Conservation (phyloP, 2,888 invertebrate species). For the Syrphus vitripennis region DNA sequence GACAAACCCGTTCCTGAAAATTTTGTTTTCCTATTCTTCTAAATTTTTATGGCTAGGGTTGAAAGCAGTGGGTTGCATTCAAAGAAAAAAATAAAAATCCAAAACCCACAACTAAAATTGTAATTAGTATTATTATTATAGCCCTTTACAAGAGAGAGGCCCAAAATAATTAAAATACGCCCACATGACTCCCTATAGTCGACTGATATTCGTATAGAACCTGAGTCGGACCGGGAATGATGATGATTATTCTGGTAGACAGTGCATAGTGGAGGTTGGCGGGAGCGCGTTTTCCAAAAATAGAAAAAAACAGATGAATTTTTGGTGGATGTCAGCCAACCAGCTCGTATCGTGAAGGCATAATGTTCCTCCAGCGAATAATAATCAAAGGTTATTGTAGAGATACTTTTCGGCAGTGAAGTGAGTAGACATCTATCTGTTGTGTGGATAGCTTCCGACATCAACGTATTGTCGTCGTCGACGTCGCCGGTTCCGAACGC, state of each 20-base stretch:
- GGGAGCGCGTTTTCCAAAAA: constrained; percentile 34
- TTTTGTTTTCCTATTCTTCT: no score
- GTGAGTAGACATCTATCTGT: constrained; percentile 26
- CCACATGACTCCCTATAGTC: neutral
- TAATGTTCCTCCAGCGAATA: constrained; percentile 61
- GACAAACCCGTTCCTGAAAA: no score
- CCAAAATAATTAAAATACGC: neutral
- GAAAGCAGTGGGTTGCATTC: no score
- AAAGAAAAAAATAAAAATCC: no score
- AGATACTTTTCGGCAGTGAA: constrained; percentile 22
- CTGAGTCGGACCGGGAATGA: neutral
- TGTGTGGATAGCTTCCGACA: constrained; percentile 24
- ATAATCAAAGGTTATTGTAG: constrained; percentile 65
- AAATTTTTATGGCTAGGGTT: no score
- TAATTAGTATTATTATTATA: neutral
- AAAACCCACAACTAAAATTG: no score
- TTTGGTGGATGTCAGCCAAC: constrained; percentile 32
- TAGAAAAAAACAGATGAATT: constrained; percentile 46
- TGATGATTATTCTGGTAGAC: constrained; percentile 28
- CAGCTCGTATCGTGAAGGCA: constrained; percentile 10
- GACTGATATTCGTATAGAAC: constrained; percentile 28
- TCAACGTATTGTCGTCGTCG: neutral
- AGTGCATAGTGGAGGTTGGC: neutral
- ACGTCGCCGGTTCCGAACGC: neutral
- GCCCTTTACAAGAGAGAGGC: neutral